phyloP scores from a whole-genome alignment of 2,888 invertebrate genomes.

The Leucophenga maculata region DNA sequence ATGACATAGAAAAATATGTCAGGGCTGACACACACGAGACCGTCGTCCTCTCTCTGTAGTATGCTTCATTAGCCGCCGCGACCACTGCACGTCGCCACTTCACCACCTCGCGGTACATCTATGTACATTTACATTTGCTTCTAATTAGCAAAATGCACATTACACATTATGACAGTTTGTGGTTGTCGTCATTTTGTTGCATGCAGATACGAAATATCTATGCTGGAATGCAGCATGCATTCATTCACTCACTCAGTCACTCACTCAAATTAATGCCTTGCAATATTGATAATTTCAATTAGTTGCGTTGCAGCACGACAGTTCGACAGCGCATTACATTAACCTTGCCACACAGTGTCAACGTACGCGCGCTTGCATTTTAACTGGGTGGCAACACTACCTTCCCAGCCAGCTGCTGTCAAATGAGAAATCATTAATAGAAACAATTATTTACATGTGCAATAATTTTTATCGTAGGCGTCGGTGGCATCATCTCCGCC shows the following conservation, averaged over 20 bases:
- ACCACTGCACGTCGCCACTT: conserved; percentile 12
- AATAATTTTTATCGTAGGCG: too few relatives aligned
- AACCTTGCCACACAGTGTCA: conserved; percentile 18
- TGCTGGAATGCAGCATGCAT: background rate
- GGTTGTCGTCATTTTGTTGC: conserved; percentile 3
- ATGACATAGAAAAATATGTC: conserved; percentile 53
- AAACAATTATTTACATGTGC: too few relatives aligned
- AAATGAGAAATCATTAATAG: background rate
- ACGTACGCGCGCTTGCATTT: background rate
- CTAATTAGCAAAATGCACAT: conserved; percentile 25
- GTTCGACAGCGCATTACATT: background rate
- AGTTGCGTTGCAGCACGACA: conserved; percentile 5
- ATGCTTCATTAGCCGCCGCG: too few relatives aligned
- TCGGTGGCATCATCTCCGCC: too few relatives aligned
- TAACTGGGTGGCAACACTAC: conserved; percentile 6
- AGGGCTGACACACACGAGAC: conserved; percentile 42
- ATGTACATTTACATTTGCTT: background rate
- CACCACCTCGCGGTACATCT: too few relatives aligned
- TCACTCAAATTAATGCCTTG: conserved; percentile 15
- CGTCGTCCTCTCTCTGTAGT: too few relatives aligned
- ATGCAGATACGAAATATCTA: too few relatives aligned
- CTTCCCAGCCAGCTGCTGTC: background rate
- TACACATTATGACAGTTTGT: conserved; percentile 19
- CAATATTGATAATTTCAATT: conserved; percentile 27
- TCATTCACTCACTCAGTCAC: background rate